Evolutionary conservation across 2,113 vertebrate genomes (phyloP).

Genomic region (Todiramphus chloris): DNA sequence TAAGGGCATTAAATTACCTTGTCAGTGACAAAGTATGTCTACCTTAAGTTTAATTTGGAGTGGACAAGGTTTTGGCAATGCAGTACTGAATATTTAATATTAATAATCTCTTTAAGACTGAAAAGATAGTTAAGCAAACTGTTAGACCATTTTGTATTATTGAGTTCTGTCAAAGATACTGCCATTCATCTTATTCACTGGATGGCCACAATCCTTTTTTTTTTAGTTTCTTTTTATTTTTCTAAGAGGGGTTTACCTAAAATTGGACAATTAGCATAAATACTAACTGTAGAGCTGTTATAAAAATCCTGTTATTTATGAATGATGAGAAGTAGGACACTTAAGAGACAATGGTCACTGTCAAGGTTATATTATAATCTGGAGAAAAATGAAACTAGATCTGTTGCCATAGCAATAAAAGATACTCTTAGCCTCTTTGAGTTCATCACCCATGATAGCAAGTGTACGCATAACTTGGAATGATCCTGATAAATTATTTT

Average conservation of each 20-base stretch:
- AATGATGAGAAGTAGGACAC: background rate
- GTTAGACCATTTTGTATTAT: background rate
- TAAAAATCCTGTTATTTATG: background rate
- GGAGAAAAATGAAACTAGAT: background rate
- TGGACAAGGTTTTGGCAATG: background rate
- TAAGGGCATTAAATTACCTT: background rate
- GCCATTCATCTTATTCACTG: background rate
- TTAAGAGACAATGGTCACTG: background rate
- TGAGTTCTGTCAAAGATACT: background rate
- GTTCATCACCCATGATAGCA: background rate
- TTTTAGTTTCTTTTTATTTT: background rate
- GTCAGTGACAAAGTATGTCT: background rate
- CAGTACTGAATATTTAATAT: background rate
- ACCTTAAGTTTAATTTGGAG: background rate
- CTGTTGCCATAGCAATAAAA: background rate
- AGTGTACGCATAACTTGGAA: background rate
- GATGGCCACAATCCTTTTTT: background rate
- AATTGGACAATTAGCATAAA: background rate
- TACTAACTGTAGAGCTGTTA: background rate
- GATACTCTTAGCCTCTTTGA: background rate
- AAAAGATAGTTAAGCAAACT: background rate
- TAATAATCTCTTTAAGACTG: background rate
- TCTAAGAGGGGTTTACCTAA: background rate
- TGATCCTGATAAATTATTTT: background rate
- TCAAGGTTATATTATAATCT: background rate